Base-by-base conservation (phyloP, 1,140 invertebrate genomes). In the Drosophila littoralis region DNA sequence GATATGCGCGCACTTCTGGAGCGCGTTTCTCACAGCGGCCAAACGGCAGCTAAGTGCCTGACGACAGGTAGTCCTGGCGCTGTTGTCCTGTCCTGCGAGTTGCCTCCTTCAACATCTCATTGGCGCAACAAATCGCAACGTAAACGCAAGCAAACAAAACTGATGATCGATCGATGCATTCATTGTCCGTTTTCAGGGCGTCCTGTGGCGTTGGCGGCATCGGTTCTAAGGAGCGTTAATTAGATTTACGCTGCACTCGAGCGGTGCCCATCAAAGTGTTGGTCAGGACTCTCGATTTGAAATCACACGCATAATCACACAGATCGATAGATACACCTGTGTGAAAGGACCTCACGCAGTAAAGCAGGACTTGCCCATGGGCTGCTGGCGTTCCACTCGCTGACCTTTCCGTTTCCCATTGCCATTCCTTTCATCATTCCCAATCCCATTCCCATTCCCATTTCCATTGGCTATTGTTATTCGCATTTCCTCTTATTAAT, bases 1-100 rank as follows among this genome's bases (percentile, higher is more conserved):
- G 82, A 88, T 81, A 70, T 65, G 82, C 66, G 81, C 81, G 81
- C 81, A 85, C 76, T 88, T 74, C 72, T 83, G 84, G 65, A 82
- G 68, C 63, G 60, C 64, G 77, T 81, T 81, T 81, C 45, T 64
- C 50, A 15, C 2, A 28, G 22, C 22, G 22, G 22, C 22, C 22
- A 28, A 28, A 28, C 22, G 55, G 46, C 46, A 42, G 15, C 33
- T 51, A 43, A 68, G 45, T 70, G 52, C 40, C 12, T 28, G 54
- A 52, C 50, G 50, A 64, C 75, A 88, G 83, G 83, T 89, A 88
- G 83, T 60, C 46, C 43, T 43, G 57, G 12, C 2, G 15, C 55
- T 15, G 15, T 38, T 57, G 22, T 57, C 48, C 55, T 55, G 40
- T 67, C 33, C 55, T 54, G 28, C 35, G 33, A 12, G n/a, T 22